phyloP scores from a whole-genome alignment of 2,797 vertebrate species.

The Brachymystax lenok region DNA sequence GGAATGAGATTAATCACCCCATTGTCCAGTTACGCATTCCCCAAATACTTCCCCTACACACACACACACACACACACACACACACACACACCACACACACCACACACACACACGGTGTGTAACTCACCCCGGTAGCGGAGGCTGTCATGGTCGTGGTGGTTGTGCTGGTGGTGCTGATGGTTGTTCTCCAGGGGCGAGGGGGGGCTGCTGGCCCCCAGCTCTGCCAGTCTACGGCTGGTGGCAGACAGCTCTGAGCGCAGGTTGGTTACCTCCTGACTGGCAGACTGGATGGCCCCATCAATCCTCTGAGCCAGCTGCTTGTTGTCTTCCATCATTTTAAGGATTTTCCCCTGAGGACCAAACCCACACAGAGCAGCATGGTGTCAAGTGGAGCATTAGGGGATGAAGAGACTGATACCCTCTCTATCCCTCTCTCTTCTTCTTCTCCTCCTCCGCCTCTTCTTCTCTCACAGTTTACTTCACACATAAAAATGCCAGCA shows the following conservation, averaged over 20 bases:
- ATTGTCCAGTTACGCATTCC: slow-evolving; percentile 52
- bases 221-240: slow-evolving; percentile 88
- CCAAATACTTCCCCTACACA: slow-evolving; percentile 52
- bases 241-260: slow-evolving; percentile 88
- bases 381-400: slow-evolving; percentile 76
- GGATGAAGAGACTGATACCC: slow-evolving; percentile 49
- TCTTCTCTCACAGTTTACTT: slow-evolving; percentile 61
- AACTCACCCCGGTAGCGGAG: slow-evolving; percentile 71
- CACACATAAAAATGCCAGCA: slow-evolving; percentile 37
- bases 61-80: slow-evolving; percentile 20
- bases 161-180: slow-evolving; percentile 80
- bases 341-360: slow-evolving; percentile 88
- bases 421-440: background rate
- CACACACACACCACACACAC: slow-evolving; percentile 42
- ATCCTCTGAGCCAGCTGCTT: slow-evolving; percentile 91
- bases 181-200: slow-evolving; percentile 79
- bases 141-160: slow-evolving; percentile 69
- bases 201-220: slow-evolving; percentile 82
- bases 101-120: background rate
- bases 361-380: slow-evolving; percentile 85
- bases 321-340: slow-evolving; percentile 95
- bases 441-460: slow-evolving; percentile 23
- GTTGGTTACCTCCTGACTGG: slow-evolving; percentile 91
- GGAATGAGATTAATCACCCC: slow-evolving; percentile 31
- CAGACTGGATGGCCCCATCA: slow-evolving; percentile 90